Percentiles rank a stretch among this genome's conserved stretches.
These are phyloP conservation scores for Monoplex corrugatus DNA, from an alignment of 2,888 invertebrate genomes.

Conservation along the genomic window DNA sequence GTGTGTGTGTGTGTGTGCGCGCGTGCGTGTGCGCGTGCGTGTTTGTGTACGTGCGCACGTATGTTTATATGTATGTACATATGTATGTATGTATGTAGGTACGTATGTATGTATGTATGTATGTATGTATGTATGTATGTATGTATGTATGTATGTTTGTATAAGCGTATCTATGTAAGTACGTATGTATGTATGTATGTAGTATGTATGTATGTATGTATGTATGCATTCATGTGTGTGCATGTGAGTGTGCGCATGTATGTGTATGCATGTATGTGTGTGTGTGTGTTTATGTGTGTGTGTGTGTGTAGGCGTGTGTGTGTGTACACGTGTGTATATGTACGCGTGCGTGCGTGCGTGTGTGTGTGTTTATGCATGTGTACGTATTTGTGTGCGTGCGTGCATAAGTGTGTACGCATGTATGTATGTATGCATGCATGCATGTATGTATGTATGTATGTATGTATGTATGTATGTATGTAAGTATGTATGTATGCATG, in stretches of 20 bases:
- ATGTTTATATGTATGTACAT: background rate
- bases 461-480: background rate
- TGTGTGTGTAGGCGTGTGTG: background rate
- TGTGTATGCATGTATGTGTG: background rate
- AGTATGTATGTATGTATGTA: background rate
- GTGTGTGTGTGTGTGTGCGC: slow-evolving; percentile 19
- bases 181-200: background rate
- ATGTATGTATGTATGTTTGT: background rate
- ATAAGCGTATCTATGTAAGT: background rate
- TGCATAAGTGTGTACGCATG: no score
- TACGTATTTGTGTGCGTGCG: background rate
- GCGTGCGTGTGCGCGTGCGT: background rate
- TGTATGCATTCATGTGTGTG: background rate
- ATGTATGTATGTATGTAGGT: background rate
- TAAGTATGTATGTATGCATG: background rate
- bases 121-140: background rate
- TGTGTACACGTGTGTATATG: background rate
- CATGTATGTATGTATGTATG: background rate
- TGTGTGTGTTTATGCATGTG: background rate
- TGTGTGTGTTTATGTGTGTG: background rate
- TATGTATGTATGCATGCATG: background rate
- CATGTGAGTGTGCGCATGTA: background rate
- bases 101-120: background rate
- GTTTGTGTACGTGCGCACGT: background rate
- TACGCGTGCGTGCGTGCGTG: background rate